Base-by-base conservation (phyloP, 1,140 invertebrate species). In the Acromyrmex charruanus region DNA sequence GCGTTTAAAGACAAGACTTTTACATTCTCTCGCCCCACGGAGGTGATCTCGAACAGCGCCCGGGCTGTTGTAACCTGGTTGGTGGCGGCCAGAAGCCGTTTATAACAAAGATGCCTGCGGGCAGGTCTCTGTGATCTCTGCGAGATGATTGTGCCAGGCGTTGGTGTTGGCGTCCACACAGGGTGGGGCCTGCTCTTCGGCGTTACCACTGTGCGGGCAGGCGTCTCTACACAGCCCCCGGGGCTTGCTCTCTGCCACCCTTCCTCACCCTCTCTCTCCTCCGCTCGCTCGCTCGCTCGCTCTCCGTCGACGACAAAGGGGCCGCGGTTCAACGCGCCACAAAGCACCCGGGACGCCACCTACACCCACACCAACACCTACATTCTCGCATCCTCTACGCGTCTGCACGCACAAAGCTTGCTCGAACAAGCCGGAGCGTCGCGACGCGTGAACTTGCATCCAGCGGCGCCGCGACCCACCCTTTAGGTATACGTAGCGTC, bases 281-380 rank as follows among this genome's bases (percentile, higher is more conserved):
- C 72, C 14, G 49, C 0, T 75, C 89, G 88, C 14, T 75, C 89
- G 88, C 28, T 68, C 77, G 79, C 44, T 81, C 31, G 49, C 51
- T 86, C 87, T 55, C 65, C 77, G 79, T 44, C 88, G 89, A 90
- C 92, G 93, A 95, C 93, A 94, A 95, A 95, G 93, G 93, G 93
- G 90, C 92, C 93, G 93, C 93, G 94, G 93, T 95, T 94, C 93
- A 94, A 95, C 94, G 94, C 94, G 93, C 93, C 94, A 94, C 94
- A 95, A 95, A 95, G 94, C 94, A 92, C 91, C 66, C 93, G 92
- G 92, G 92, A 94, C 93, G 92, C 92, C 93, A 92, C 92, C 91
- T 91, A 88, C 79, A 55, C 90, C 87, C 87, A 59, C 74, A 66
- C 69, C 61, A 35, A 59, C 72, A 35, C 71, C 28, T 65, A 44